A percentile compares a stretch with the other conserved stretches of the same genome.
Evolutionary conservation across 2,797 vertebrate species (phyloP).

Genomic region (Dallia pectoralis): DNA sequence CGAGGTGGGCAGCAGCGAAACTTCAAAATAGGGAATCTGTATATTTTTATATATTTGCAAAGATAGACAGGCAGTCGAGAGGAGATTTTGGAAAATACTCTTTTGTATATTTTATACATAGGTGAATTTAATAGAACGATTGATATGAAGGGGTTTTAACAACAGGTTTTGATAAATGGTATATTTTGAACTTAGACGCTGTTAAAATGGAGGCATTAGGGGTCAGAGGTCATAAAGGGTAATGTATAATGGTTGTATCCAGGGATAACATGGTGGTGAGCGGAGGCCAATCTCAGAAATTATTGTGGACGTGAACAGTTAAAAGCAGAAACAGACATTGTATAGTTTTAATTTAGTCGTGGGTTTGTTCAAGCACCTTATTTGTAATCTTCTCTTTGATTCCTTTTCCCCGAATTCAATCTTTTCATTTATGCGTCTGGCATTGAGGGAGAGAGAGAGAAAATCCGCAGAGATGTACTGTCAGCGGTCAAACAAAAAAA

Average conservation of each 20-base stretch:
- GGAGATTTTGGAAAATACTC: conserved; percentile 72
- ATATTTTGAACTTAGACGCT: conserved; percentile 55
- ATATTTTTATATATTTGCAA: conserved; percentile 83
- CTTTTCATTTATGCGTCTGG: conserved; percentile 47
- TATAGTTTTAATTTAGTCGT: conserved; percentile 59
- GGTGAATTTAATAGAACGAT: conserved; percentile 33
- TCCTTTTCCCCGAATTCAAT: conserved; percentile 56
- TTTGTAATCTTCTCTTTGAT: conserved; percentile 65
- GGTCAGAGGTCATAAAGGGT: conserved; percentile 33
- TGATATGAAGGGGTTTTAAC: conserved; percentile 43
- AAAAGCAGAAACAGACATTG: conserved; percentile 51
- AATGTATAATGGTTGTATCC: conserved; percentile 72
- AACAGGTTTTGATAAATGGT: conserved; percentile 46
- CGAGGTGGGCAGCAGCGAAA: conserved; percentile 40
- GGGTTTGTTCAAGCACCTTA: conserved; percentile 59
- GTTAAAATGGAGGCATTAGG: conserved; percentile 9
- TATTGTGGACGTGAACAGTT: conserved; percentile 32
- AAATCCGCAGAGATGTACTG: conserved; percentile 4
- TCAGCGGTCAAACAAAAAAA: conserved; percentile 20
- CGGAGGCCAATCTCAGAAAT: conserved; percentile 40
- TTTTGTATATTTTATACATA: conserved; percentile 82
- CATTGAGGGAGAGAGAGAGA: conserved; percentile 31
- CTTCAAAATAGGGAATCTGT: conserved; percentile 79
- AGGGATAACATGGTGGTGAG: conserved; percentile 57
- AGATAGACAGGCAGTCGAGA: conserved; percentile 52